Evolutionary conservation across 2,888 invertebrate species (phyloP), one percentile per base, ranked within the genome.

Genomic region (Carcina quercana): DNA sequence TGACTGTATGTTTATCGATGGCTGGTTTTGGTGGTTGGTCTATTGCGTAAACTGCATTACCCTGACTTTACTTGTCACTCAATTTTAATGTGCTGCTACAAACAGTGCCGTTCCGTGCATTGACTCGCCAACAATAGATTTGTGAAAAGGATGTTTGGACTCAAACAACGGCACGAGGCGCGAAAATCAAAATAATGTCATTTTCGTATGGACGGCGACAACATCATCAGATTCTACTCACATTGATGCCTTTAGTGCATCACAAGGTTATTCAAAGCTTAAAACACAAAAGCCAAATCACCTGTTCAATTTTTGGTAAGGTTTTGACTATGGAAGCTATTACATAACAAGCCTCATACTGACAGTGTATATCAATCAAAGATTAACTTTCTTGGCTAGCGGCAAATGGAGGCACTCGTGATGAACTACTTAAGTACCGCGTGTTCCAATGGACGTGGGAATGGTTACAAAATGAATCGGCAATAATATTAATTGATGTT

Each of bases 101-200:
- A 13, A 3, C 12, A 12, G 24, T 24, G 20, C 10, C 3, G 20
- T 10, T 20, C 10, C 11, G 25, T 3, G 12, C 6, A 19, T 28
- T 28, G n/a, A 17, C 17, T 5, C 12, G 7, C 6, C 21, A 26
- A 10, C 25, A 12, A 19, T 17, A 19, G 8, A n/a, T 10, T 13
- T 15, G n/a, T 7, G 15, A 13, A 13, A 13, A 61, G 61, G 60
- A 66, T 64, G 66, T 67, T 66, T 51, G 51, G 57, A 40, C 42
- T 46, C 40, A 52, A 48, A 40, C 41, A 34, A 42, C 47, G 50
- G 57, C 65, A 65, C 65, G 64, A 62, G 65, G 58, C 63, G 46
- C 37, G 46, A 44, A 49, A 53, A 5, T 17, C 17, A 17, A 17
- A 17, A 17, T 17, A 17, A 17, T 5, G n/a, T n/a, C n/a, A n/a